Evolutionary conservation across 2,797 vertebrate genomes (phyloP).

Genomic region (Neosilurus hyrtlii): DNA sequence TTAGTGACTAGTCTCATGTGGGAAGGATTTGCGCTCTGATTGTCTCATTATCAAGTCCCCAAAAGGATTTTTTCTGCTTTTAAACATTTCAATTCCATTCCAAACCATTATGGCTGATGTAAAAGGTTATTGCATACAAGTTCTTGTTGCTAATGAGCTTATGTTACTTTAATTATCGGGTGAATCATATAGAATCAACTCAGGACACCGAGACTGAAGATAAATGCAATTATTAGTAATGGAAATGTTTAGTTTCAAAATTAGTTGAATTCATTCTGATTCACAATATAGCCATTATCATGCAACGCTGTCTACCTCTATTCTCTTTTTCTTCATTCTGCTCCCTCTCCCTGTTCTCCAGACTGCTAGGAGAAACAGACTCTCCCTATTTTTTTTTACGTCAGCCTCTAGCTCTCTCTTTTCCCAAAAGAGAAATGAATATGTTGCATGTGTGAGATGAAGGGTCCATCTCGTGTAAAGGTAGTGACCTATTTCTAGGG

Average conservation of each 20-base stretch:
- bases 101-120: background rate
- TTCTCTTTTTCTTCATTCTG: background rate
- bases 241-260: background rate
- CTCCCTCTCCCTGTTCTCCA: background rate
- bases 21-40: background rate
- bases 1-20: background rate
- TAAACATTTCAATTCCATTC: background rate
- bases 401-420: background rate
- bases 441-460: background rate
- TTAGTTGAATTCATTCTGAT: background rate
- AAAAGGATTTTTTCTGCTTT: background rate
- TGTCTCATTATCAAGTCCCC: background rate
- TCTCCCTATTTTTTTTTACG: background rate
- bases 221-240: background rate
- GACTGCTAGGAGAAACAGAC: background rate
- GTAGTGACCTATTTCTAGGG: slow-evolving; percentile 2
- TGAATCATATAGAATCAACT: background rate
- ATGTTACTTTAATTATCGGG: background rate
- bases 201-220: background rate
- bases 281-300: background rate
- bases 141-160: background rate
- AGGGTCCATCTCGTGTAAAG: background rate
- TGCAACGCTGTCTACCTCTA: background rate
- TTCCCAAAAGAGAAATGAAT: background rate
- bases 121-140: background rate